Conservation (phyloP, 2,797 vertebrate genomes). For the Bovichtus diacanthus region DNA sequence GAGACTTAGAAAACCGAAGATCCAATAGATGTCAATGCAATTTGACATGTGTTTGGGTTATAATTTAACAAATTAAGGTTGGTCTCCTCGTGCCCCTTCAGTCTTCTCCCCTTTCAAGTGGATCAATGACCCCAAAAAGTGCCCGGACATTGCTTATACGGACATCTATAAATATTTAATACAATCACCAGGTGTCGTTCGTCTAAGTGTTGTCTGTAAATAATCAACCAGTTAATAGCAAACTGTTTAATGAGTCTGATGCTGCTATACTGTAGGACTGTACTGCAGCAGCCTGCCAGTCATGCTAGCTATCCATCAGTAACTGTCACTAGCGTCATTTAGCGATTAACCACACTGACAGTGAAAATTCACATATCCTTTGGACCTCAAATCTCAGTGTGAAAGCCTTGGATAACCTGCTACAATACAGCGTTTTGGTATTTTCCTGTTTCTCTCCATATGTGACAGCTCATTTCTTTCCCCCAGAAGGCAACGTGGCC, state of each 20-base stretch:
- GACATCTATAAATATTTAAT: background rate
- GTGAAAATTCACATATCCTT: background rate
- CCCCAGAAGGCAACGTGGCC: too few species aligned
- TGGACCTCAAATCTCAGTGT: background rate
- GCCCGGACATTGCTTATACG: background rate
- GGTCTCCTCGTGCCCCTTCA: too few species aligned
- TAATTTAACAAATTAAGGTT: too few species aligned
- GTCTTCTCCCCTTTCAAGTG: too few species aligned
- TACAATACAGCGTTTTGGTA: background rate
- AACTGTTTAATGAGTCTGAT: too few species aligned
- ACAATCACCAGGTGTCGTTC: background rate
- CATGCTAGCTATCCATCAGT: background rate
- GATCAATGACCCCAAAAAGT: too few species aligned
- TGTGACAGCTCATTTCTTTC: too few species aligned
- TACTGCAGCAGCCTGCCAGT: background rate
- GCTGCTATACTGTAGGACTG: too few species aligned
- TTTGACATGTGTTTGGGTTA: too few species aligned
- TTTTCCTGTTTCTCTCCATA: background rate
- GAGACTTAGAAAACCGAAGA: too few species aligned
- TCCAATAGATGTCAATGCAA: too few species aligned
- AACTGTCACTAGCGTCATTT: conserved; percentile 1
- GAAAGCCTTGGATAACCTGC: background rate
- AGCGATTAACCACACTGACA: background rate
- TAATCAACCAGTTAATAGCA: background rate
- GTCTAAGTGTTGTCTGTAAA: background rate